These are phyloP conservation scores for Pongo pygmaeus DNA, from an alignment of 2,113 vertebrate species.

Conservation along the genomic window DNA sequence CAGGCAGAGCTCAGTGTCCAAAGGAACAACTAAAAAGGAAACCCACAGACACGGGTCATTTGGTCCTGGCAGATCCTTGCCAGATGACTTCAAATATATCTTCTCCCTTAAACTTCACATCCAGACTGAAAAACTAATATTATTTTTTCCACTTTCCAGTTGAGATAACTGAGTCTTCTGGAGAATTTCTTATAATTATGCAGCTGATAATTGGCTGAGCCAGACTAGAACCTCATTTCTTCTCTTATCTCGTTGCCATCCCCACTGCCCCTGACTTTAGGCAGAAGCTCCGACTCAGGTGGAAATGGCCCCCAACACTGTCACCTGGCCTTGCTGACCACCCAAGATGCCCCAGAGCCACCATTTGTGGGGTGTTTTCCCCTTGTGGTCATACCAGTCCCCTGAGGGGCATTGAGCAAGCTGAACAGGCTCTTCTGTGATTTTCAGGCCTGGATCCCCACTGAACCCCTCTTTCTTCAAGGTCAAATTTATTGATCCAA, in stretches of 20 bases:
- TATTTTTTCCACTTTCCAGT: not conserved
- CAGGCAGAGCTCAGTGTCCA: not conserved
- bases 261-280: not conserved
- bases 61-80: not conserved
- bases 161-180: not conserved
- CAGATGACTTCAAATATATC: not conserved
- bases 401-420: not conserved
- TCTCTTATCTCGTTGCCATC: accelerated
- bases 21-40: not conserved
- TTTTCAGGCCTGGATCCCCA: not conserved
- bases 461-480: not conserved
- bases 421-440: not conserved
- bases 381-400: not conserved
- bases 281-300: not conserved
- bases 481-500: not conserved
- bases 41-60: accelerated
- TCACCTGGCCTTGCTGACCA: not conserved
- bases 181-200: not conserved
- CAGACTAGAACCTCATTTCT: not conserved
- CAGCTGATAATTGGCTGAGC: not conserved
- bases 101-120: not conserved
- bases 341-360: not conserved
- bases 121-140: not conserved
- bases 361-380: not conserved
- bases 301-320: not conserved